phyloP scores from a whole-genome alignment of 1,140 invertebrate species.

The Ceratosolen solmsi region DNA sequence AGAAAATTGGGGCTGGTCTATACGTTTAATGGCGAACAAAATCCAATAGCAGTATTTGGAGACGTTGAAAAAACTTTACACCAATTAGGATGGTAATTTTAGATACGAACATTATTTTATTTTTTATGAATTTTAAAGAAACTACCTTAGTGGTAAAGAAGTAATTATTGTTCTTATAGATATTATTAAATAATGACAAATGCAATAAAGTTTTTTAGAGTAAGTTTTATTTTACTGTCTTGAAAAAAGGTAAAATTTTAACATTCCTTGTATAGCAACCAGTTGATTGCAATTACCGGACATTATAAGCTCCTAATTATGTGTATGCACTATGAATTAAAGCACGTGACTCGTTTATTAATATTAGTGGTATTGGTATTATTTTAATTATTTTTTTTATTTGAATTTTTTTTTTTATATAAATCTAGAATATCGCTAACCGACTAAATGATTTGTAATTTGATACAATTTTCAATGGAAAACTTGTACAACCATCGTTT shows the following conservation, averaged over 20 bases:
- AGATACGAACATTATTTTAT: conserved; percentile 43
- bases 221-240: conserved; percentile 36
- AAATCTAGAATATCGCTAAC: conserved; percentile 9
- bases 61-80: conserved; percentile 73
- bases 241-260: conserved; percentile 13
- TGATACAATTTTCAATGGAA: neutral
- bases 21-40: conserved; percentile 82
- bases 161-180: conserved; percentile 45
- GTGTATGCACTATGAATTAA: conserved; percentile 12
- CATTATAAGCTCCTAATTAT: conserved; percentile 16
- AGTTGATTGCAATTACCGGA: conserved; percentile 27
- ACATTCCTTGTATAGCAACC: conserved; percentile 42
- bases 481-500: conserved; percentile 25
- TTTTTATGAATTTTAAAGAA: conserved; percentile 37
- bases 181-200: conserved; percentile 27
- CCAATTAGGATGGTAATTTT: conserved; percentile 68
- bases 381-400: conserved; percentile 13
- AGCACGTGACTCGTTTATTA: conserved; percentile 16
- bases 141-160: neutral
- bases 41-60: conserved; percentile 81
- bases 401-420: conserved; percentile 13
- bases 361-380: neutral
- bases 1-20: conserved; percentile 82
- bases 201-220: conserved; percentile 39
- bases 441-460: conserved; percentile 32